phyloP scores from a whole-genome alignment of 2,888 invertebrate species.

The Drosophila testacea region DNA sequence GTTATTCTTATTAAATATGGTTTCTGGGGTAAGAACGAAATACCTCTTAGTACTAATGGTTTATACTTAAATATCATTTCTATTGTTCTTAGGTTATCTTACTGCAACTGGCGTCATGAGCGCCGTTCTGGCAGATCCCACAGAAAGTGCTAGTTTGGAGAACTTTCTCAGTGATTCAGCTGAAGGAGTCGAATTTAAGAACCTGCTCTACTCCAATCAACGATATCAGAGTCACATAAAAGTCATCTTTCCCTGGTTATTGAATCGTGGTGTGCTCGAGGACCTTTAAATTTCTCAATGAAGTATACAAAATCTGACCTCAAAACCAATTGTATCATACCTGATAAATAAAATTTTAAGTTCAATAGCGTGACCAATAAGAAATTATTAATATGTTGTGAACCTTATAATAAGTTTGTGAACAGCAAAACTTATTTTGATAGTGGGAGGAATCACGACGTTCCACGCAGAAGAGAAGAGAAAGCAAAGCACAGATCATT shows the following conservation, averaged over 20 bases:
- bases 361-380: constrained; percentile 3
- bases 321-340: not conserved
- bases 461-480: too few relatives aligned
- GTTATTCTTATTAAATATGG: constrained; percentile 68
- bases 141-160: constrained; percentile 64
- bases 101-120: constrained; percentile 71
- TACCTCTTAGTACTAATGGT: not conserved
- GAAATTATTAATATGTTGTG: not conserved
- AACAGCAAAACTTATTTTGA: not conserved
- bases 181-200: constrained; percentile 54
- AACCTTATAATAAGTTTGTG: not conserved
- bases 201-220: constrained; percentile 61
- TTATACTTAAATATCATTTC: not conserved
- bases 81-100: constrained; percentile 48
- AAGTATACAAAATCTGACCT: not conserved
- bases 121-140: constrained; percentile 69
- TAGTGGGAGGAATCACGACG: too few relatives aligned
- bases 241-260: constrained; percentile 76
- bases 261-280: constrained; percentile 69
- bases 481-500: too few relatives aligned
- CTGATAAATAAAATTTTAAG: not conserved
- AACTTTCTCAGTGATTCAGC: constrained; percentile 54
- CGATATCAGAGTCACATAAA: constrained; percentile 75
- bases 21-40: constrained; percentile 68
- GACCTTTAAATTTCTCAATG: constrained; percentile 18